Base-by-base conservation (phyloP, 92 coral and sea anemone genomes). In the Porites cylindrica region DNA sequence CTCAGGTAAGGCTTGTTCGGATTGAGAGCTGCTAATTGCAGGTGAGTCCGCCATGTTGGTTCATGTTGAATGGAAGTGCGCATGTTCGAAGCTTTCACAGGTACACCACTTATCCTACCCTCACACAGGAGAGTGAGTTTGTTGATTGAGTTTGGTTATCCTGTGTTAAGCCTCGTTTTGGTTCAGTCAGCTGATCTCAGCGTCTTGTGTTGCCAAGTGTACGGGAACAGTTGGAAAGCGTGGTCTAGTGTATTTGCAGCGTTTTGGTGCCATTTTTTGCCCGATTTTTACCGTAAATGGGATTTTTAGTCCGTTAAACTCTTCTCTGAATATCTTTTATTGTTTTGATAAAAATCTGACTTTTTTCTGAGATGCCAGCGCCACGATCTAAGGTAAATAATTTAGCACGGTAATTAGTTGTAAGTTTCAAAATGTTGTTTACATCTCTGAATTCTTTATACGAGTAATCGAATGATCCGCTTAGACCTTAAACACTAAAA, bases 151-250 rank as follows among this genome's bases (percentile, higher is more conserved):
- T 12, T 14, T 67, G 72, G 72, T 1, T 13, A 0, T 67, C 10
- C 78, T 75, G 78, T 73, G 56, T 70, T 59, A 58, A 66, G 94
- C 96, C 98, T 94, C 98, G 96, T 82, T 93, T 81, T 92, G 80
- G 87, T 47, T 83, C 78, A 54, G 74, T 82, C 86, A 82, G 86
- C 86, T 82, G 86, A 85, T 90, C 86, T 69, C 64, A 50, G 92
- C 95, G 95, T 94, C 95, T 86, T 67, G 75, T 85, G 95, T 84
- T 85, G 92, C 91, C 92, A 86, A 78, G 93, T 52, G 81, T 47
- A 72, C 93, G 79, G 80, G 84, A 81, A 66, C 58, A 52, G 14
- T 14, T 4, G 11, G 61, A 8, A 47, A 62, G 65, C 80, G 80
- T 74, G 72, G 29, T 8, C n/a, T 10, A 12, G 12, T 19, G 20